Conservation (phyloP, 2,113 vertebrate species). For the Sapajus apella region DNA sequence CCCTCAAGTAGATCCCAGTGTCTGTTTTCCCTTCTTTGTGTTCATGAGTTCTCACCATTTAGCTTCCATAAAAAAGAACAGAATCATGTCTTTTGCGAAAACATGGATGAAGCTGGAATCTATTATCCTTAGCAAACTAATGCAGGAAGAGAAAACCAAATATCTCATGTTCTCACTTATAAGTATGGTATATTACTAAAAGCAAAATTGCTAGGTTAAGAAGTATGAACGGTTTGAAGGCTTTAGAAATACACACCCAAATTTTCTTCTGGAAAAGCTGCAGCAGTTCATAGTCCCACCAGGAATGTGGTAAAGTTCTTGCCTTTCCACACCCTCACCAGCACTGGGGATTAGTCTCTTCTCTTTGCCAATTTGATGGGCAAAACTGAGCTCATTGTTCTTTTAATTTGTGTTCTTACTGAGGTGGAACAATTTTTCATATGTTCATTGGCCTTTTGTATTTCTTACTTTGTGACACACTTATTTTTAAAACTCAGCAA, state of each 20-base stretch:
- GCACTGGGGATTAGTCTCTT: background rate
- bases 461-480: constrained; percentile 7
- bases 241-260: background rate
- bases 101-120: no score
- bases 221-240: background rate
- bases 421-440: constrained; percentile 17
- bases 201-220: background rate
- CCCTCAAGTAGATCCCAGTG: no score
- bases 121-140: no score
- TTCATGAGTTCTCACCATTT: no score
- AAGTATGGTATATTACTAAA: background rate
- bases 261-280: background rate
- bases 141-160: no score
- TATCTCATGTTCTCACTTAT: no score
- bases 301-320: background rate
- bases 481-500: constrained; percentile 10
- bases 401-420: constrained; percentile 22
- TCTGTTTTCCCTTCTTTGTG: no score
- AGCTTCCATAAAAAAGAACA: no score
- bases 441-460: background rate
- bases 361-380: constrained; percentile 23
- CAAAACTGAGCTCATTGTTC: background rate
- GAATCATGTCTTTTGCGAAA: no score
- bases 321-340: background rate
- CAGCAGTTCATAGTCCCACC: background rate